Conservation (phyloP, 2,797 vertebrate species). For the Babyrousa celebensis region DNA sequence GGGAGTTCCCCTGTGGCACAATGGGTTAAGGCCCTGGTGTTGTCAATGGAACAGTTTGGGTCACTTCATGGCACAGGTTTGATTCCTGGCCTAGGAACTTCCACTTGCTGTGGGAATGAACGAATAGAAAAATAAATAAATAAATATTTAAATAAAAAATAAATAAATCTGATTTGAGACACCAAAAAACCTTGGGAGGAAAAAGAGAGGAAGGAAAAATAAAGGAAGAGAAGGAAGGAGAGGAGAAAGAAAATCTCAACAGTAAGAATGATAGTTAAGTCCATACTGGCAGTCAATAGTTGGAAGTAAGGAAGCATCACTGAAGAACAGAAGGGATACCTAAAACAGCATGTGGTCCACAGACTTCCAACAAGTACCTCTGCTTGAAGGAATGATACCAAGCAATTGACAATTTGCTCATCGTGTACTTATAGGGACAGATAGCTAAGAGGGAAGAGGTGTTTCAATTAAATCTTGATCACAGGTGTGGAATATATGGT, state of each 20-base stretch:
- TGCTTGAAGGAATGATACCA: neutral
- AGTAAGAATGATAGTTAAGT: neutral
- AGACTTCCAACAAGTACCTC: neutral
- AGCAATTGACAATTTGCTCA: neutral
- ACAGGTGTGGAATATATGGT: neutral
- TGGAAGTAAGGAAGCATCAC: neutral
- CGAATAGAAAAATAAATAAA: too few relatives aligned
- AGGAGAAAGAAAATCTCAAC: neutral
- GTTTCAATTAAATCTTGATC: neutral
- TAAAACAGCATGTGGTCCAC: rapidly evolving
- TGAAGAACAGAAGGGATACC: neutral
- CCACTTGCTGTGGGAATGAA: too few relatives aligned
- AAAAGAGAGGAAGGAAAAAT: neutral
- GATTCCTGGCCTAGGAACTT: too few relatives aligned
- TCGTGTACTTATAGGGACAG: neutral
- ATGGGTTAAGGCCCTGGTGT: too few relatives aligned
- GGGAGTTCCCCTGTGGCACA: too few relatives aligned
- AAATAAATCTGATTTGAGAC: neutral
- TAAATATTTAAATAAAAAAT: too few relatives aligned
- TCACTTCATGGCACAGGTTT: too few relatives aligned
- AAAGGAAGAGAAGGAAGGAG: neutral
- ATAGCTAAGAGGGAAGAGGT: neutral
- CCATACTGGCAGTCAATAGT: rapidly evolving
- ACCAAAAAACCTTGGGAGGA: neutral
- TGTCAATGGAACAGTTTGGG: too few relatives aligned